Evolutionary conservation across 2,797 vertebrate species (phyloP), one percentile per base, ranked within the genome.

Genomic region (Cryptoblepharus egeriae): DNA sequence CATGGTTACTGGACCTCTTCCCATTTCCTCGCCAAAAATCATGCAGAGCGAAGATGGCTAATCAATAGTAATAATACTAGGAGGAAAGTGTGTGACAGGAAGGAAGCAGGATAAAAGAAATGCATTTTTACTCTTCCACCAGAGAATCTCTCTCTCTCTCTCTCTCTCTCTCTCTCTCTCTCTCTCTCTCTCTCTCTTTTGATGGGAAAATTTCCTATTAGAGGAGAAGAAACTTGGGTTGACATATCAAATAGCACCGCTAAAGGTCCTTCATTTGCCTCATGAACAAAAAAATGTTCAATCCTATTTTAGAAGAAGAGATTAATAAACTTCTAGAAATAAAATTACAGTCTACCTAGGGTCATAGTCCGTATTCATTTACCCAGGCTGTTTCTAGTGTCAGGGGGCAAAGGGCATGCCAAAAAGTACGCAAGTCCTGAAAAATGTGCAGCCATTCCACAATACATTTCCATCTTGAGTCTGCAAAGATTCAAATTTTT

Each of bases 381-480:
- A 24, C n/a, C 16, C 39, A 81, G 28, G 35, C n/a, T n/a, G 26
- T 30, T 58, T 28, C 32, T 64, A 8, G 2, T 10, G 11, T 55
- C 71, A 65, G 28, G 6, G 18, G 20, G 18, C 61, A 55, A 11
- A 22, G 18, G 26, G 61, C 26, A 26, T 39, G 10, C 9, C 35
- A 24, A 57, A 81, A 72, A 39, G 30, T 32, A 52, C 64, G 26
- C 16, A 74, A 30, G 39, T 45, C 10, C 28, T 0, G 30, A 82
- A 71, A 39, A 22, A 75, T 57, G n/a, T 35, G 57, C 35, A 87
- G 39, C 80, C 77, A 12, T 89, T 87, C 67, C 30, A 63, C 22
- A 42, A 68, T 83, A 76, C 72, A 72, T 81, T 82, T 30, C 13
- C 63, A n/a, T 57, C 63, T 85, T 18, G 45, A 37, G 87, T 79